These are phyloP conservation scores for Miniopterus natalensis DNA, from an alignment of 2,113 vertebrate genomes.

Conservation along the genomic window DNA sequence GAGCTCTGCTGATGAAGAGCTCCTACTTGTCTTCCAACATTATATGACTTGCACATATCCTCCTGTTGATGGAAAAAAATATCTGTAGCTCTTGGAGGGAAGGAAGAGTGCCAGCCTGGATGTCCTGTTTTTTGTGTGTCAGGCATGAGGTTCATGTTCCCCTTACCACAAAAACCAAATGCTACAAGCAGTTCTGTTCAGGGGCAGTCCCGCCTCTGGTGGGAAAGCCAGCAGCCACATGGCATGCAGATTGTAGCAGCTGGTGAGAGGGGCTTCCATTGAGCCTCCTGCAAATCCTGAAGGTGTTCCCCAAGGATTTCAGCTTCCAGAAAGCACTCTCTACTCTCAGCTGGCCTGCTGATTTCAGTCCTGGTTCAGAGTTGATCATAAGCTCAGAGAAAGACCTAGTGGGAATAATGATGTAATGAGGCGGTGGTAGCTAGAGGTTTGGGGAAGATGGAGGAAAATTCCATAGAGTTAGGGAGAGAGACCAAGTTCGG, in stretches of 20 bases:
- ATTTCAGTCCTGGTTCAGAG: slow-evolving; percentile 15
- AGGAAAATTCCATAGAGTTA: not conserved
- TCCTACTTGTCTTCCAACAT: slow-evolving; percentile 38
- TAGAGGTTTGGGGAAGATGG: not conserved
- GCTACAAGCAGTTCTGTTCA: not conserved
- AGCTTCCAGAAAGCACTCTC: slow-evolving; percentile 36
- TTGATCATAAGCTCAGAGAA: slow-evolving; percentile 16
- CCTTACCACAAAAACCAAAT: slow-evolving; percentile 53
- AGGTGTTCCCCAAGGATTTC: slow-evolving; percentile 16
- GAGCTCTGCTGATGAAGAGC: slow-evolving; percentile 45
- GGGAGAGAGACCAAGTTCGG: not conserved
- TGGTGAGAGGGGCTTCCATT: not conserved
- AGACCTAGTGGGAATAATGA: not conserved
- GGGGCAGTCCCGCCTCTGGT: not conserved
- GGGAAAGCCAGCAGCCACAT: not conserved
- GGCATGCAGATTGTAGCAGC: slow-evolving; percentile 29
- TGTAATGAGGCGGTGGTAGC: not conserved
- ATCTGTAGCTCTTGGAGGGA: slow-evolving; percentile 53
- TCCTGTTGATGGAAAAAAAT: slow-evolving; percentile 29
- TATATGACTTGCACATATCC: slow-evolving; percentile 45
- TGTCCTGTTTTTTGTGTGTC: slow-evolving; percentile 32
- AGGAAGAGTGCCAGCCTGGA: not conserved
- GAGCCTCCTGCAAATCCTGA: not conserved
- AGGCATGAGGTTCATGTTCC: not conserved
- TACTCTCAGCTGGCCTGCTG: slow-evolving; percentile 29